These are phyloP conservation scores for Eumeta japonica DNA, from an alignment of 1,140 invertebrate species.

Conservation along the genomic window DNA sequence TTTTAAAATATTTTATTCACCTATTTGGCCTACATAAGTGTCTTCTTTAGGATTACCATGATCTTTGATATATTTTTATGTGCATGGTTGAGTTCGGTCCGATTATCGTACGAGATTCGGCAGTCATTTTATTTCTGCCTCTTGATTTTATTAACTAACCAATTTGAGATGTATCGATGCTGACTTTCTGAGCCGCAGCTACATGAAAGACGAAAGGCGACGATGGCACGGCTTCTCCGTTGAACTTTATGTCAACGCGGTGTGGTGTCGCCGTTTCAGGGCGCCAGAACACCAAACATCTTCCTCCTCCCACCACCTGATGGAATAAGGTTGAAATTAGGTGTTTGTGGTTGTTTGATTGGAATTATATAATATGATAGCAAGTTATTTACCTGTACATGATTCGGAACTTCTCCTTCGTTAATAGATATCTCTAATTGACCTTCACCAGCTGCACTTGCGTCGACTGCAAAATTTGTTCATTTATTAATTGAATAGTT, in stretches of 20 bases:
- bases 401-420: constrained; percentile 96
- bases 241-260: constrained; percentile 97
- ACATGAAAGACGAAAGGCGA: constrained; percentile 74
- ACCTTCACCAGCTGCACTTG: constrained; percentile 92
- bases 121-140: no score
- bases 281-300: constrained; percentile 93
- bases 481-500: constrained; percentile 10
- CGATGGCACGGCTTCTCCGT: constrained; percentile 89
- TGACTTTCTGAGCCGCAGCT: constrained; percentile 42
- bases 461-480: constrained; percentile 83
- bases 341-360: neutral
- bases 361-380: constrained; percentile 9
- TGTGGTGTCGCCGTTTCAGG: constrained; percentile 90
- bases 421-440: constrained; percentile 98
- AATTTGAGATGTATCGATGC: constrained; percentile 46
- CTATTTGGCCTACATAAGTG: no score
- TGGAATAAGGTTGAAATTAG: constrained; percentile 3
- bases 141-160: constrained; percentile 23
- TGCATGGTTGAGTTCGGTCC: no score
- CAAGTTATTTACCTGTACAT: constrained; percentile 69
- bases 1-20: no score
- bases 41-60: no score
- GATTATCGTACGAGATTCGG: no score
- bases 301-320: constrained; percentile 79
- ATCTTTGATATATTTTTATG: no score